These are phyloP conservation scores for Nyctibius grandis DNA, from an alignment of 2,797 vertebrate genomes.

Conservation along the genomic window DNA sequence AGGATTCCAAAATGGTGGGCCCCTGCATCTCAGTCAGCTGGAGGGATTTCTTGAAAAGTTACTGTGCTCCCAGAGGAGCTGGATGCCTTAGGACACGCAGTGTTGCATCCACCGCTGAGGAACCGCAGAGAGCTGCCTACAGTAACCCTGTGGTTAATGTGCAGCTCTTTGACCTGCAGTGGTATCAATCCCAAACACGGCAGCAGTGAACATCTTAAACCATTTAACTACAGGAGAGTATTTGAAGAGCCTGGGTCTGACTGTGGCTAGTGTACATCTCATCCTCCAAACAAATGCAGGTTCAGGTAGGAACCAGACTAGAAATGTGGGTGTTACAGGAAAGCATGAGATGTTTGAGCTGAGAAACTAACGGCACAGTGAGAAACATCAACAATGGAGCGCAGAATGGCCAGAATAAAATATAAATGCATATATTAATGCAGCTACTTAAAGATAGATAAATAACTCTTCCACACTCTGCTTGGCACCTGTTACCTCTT, in stretches of 20 bases:
- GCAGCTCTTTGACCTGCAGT: background rate
- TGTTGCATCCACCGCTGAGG: background rate
- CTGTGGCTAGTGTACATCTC: background rate
- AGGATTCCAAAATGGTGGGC: background rate
- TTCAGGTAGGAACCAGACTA: background rate
- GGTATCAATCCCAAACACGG: background rate
- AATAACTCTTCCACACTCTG: background rate
- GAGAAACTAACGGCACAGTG: background rate
- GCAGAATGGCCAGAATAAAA: background rate
- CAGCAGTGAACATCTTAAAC: background rate
- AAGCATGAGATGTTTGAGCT: background rate
- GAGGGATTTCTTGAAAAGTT: background rate
- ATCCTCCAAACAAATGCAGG: background rate
- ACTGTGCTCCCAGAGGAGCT: background rate
- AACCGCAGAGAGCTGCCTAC: background rate
- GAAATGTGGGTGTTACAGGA: background rate
- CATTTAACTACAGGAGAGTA: background rate
- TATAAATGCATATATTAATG: background rate
- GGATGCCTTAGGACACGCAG: background rate
- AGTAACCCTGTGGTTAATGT: fast-evolving
- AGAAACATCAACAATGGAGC: background rate
- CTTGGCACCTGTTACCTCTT: conserved; percentile 67
- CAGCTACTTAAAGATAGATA: background rate
- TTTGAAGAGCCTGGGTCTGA: background rate
- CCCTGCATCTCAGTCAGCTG: background rate